These are phyloP conservation scores for Halcyon badia DNA, from an alignment of 2,797 vertebrate genomes.

Conservation along the genomic window DNA sequence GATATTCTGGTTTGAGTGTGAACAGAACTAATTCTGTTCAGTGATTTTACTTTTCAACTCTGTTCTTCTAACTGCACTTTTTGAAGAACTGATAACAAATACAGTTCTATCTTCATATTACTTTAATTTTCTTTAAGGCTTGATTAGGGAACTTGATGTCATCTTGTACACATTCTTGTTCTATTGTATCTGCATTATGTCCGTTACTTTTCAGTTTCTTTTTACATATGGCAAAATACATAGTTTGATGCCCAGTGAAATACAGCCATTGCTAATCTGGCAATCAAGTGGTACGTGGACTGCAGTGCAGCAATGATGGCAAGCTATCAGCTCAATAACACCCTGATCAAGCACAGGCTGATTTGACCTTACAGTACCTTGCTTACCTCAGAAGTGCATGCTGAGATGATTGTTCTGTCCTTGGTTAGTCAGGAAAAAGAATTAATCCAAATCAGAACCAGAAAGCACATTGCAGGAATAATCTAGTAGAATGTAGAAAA, in stretches of 20 bases:
- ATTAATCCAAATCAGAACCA: background rate
- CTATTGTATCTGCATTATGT: background rate
- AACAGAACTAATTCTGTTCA: too few species aligned
- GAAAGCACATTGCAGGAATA: background rate
- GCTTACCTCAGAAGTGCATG: background rate
- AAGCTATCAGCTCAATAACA: background rate
- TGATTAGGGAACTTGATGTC: background rate
- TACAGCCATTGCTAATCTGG: background rate
- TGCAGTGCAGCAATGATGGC: background rate
- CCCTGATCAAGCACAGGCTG: background rate
- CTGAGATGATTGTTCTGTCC: background rate
- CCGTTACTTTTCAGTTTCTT: slow-evolving; percentile 1
- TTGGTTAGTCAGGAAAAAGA: background rate
- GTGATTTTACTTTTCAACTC: too few species aligned
- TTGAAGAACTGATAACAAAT: background rate
- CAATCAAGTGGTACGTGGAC: background rate
- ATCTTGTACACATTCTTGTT: background rate
- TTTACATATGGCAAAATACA: background rate
- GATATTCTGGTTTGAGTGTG: too few species aligned
- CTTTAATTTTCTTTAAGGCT: background rate
- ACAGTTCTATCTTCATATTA: background rate
- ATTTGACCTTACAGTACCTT: background rate
- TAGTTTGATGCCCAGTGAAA: background rate
- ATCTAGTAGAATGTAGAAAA: background rate
- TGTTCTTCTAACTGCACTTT: background rate